Evolutionary conservation across 2,113 vertebrate species (phyloP).

Genomic region (Scartelaos histophorus): DNA sequence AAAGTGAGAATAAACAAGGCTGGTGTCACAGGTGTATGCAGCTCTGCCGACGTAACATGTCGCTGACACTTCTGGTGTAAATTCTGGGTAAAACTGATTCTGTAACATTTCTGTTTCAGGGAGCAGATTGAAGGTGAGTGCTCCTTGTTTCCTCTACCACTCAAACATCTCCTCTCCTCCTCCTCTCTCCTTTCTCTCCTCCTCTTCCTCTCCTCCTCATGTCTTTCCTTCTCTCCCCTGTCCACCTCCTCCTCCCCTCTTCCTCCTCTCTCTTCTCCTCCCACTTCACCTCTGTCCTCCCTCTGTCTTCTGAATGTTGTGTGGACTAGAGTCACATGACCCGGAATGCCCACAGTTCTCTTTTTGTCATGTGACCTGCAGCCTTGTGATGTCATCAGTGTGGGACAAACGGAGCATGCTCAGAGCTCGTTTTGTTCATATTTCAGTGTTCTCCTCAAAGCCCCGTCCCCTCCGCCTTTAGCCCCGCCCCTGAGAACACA

Average conservation of each 20-base stretch:
- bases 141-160: no score
- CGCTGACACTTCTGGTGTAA: no score
- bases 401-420: not conserved
- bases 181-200: not conserved
- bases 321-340: not conserved
- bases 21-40: no score
- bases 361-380: not conserved
- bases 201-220: not conserved
- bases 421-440: not conserved
- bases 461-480: not conserved
- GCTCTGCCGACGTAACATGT: no score
- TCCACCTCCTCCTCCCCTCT: no score
- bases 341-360: not conserved
- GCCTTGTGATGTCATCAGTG: not conserved
- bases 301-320: not conserved
- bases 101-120: not conserved
- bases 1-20: no score
- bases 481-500: not conserved
- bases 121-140: not conserved
- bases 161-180: not conserved
- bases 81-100: not conserved
- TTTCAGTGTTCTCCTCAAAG: not conserved
- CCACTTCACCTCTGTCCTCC: not conserved
- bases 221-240: no score
- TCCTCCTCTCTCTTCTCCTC: no score